Evolutionary conservation across 2,113 vertebrate species (phyloP), one percentile per base, ranked within the genome.

Genomic region (Notarius quadriscutis): DNA sequence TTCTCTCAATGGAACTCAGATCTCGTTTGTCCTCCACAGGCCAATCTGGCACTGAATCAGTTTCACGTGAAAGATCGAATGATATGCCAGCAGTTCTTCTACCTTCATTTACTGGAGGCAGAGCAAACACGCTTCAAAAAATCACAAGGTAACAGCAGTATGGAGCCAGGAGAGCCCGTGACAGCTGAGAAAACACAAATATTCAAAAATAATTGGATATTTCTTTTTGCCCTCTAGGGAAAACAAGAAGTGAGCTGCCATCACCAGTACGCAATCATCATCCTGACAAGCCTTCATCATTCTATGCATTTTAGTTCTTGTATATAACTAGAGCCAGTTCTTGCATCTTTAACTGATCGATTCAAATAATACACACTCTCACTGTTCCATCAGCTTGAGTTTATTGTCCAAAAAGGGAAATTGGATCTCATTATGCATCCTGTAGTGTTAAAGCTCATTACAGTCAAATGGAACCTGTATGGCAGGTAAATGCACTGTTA

Each of bases 391-490:
- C 74, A 95, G 94, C 89, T 95, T 88, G 91, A 94, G 90, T 82
- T 92, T 18, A 92, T 95, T n/a, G 93, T 95, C 8, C 91, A 89
- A 34, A 89, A 92, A 27, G 90, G 91, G 22, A 94, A 93, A 86
- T 91, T 94, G 72, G 94, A 94, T 84, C 92, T 95, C 81, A 93
- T 95, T 88, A 94, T 94, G 93, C 92, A 94, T 48, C 94, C 95
- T 3, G 93, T 95, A 20, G 90, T 95, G 41, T 91, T 94, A 63
- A 95, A 95, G 87, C 92, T 95, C 57, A 95, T 95, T 80, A 87
- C 92, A 14, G 87, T 95, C 87, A 95, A 95, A 81, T 95, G 94
- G 95, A 92, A 91, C 34, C 88, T 93, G 4, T 95, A 94, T 17
- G 94, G 94, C 90, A 93, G 94, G 95, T 95, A 81, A 84, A 87